Evolutionary conservation across 2,888 invertebrate genomes (phyloP).

Genomic region (Volucella bombylans): DNA sequence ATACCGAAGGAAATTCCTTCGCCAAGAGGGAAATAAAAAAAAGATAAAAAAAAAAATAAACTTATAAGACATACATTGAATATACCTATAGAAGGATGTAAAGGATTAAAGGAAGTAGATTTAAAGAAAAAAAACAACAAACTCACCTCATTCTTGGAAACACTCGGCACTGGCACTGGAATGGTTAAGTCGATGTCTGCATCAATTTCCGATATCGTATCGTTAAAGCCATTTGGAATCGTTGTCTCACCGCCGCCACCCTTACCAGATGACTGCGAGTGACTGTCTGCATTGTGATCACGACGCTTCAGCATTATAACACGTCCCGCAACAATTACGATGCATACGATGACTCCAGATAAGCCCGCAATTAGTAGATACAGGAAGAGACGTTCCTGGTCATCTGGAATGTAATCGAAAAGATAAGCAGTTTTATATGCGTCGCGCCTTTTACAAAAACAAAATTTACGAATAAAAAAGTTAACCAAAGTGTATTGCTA

Average conservation of each 20-base stretch:
- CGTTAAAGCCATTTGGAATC: constrained; percentile 90
- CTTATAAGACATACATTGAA: background rate
- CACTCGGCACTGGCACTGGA: constrained; percentile 84
- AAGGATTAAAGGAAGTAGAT: background rate
- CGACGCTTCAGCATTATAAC: constrained; percentile 87
- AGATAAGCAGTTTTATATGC: constrained; percentile 19
- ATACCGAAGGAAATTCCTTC: constrained; percentile 25
- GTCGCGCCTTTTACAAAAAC: constrained; percentile 14
- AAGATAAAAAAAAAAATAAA: background rate
- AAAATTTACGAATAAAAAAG: background rate
- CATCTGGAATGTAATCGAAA: constrained; percentile 77
- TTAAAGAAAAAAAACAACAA: background rate
- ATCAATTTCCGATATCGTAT: constrained; percentile 93
- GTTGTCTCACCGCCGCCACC: constrained; percentile 86
- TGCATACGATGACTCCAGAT: constrained; percentile 87
- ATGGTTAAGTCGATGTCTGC: constrained; percentile 87
- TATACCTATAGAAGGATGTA: background rate
- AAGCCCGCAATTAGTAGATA: constrained; percentile 91
- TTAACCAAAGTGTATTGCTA: too few species aligned
- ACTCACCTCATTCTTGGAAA: constrained; percentile 82
- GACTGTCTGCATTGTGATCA: constrained; percentile 83
- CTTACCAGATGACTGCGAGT: constrained; percentile 84
- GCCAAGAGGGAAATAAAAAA: constrained; percentile 1
- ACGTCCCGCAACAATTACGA: constrained; percentile 87
- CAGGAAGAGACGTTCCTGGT: constrained; percentile 87